A percentile compares a stretch with the other conserved stretches of the same genome.
These are phyloP conservation scores for Rhadinocentrus ornatus DNA, from an alignment of 2,797 vertebrate species.

Conservation along the genomic window DNA sequence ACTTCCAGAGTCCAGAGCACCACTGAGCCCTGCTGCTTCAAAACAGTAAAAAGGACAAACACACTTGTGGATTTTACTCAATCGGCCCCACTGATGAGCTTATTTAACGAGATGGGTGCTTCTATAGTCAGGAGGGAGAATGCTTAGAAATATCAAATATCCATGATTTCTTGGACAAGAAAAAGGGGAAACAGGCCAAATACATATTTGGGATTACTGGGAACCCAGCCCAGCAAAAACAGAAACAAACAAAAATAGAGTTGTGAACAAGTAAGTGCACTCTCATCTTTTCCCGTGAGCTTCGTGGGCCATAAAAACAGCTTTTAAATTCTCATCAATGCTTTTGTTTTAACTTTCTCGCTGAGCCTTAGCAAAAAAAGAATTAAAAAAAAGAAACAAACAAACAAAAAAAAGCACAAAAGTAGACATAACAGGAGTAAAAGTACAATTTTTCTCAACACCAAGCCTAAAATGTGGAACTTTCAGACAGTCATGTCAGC, in stretches of 20 bases:
- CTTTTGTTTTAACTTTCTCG: constrained; percentile 28
- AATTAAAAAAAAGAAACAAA: no score
- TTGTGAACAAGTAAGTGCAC: constrained; percentile 68
- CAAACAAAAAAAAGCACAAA: constrained; percentile 38
- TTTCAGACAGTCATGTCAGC: constrained; percentile 62
- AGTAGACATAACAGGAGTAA: constrained; percentile 42
- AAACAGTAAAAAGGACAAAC: constrained; percentile 35
- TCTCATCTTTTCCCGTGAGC: constrained; percentile 64
- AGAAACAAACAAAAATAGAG: constrained; percentile 46
- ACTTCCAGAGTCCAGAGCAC: constrained; percentile 71
- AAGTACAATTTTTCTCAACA: constrained; percentile 52
- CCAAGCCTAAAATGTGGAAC: constrained; percentile 51
- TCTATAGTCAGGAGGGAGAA: constrained; percentile 33
- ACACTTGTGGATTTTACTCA: constrained; percentile 43
- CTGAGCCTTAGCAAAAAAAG: constrained; percentile 40
- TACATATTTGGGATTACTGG: constrained; percentile 69
- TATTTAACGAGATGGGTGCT: constrained; percentile 71
- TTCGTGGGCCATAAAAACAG: constrained; percentile 48
- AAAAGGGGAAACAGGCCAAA: constrained; percentile 49
- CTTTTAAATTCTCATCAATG: constrained; percentile 20
- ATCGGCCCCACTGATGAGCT: constrained; percentile 67
- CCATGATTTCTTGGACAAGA: constrained; percentile 33
- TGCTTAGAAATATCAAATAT: constrained; percentile 44
- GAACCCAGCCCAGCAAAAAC: constrained; percentile 84
- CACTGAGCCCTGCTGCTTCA: constrained; percentile 48